phyloP scores from a whole-genome alignment of 2,888 invertebrate species.

The Teleogryllus oceanicus region DNA sequence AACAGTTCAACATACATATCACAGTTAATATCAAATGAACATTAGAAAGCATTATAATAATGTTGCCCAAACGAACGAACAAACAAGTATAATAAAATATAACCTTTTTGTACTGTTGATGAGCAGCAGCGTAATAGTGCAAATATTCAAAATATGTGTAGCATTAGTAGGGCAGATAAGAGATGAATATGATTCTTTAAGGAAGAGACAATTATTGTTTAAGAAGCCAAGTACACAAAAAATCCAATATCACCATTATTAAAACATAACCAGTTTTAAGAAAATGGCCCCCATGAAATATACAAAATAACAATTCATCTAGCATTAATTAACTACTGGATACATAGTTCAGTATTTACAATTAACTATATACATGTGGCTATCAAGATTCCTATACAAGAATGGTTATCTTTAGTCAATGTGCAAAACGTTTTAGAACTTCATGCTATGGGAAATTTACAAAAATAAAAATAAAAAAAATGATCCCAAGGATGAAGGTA shows the following conservation, averaged over 20 bases:
- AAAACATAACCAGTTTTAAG: slow-evolving; percentile 31
- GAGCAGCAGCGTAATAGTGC: background rate
- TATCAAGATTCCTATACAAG: slow-evolving; percentile 26
- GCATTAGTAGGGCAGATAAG: background rate
- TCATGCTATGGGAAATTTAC: background rate
- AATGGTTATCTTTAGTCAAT: slow-evolving; percentile 28
- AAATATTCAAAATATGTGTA: background rate
- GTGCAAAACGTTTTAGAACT: slow-evolving; percentile 29
- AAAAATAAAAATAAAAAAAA: background rate
- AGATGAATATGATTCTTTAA: background rate
- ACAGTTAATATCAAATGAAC: too few relatives aligned
- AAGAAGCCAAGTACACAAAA: slow-evolving; percentile 32
- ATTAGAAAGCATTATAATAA: too few relatives aligned
- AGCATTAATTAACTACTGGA: slow-evolving; percentile 35
- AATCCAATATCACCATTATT: slow-evolving; percentile 29
- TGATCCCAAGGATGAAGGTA: background rate
- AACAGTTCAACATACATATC: too few relatives aligned
- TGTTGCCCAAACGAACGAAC: too few relatives aligned
- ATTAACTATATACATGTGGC: slow-evolving; percentile 27
- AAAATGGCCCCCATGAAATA: slow-evolving; percentile 35
- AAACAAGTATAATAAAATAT: too few relatives aligned
- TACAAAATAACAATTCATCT: slow-evolving; percentile 36
- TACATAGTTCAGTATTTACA: slow-evolving; percentile 36
- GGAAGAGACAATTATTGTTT: background rate
- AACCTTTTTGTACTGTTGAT: background rate